Percentiles rank a stretch among this genome's conserved stretches.
Evolutionary conservation across 1,140 invertebrate genomes (phyloP).

Genomic region (Pinna nobilis): DNA sequence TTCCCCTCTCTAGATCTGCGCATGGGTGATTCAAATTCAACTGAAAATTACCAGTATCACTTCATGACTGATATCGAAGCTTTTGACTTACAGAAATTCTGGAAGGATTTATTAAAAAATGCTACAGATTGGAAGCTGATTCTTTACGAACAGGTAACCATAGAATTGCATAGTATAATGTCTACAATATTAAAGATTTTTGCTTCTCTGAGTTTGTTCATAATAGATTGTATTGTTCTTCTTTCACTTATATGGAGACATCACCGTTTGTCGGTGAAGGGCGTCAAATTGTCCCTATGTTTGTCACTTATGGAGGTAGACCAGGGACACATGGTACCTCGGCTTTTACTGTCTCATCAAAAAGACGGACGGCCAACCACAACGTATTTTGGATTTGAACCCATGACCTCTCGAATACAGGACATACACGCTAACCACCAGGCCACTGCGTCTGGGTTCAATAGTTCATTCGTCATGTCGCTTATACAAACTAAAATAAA

Average conservation of each 20-base stretch:
- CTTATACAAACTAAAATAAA: no score
- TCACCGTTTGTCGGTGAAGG: no score
- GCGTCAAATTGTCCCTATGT: no score
- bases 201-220: not conserved
- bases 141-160: conserved; percentile 58
- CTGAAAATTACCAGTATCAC: not conserved
- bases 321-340: no score
- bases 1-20: not conserved
- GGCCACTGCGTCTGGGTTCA: no score
- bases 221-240: not conserved
- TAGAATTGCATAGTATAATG: not conserved
- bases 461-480: no score
- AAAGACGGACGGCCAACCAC: no score
- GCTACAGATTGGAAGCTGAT: conserved; percentile 53
- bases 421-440: no score
- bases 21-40: not conserved
- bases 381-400: no score
- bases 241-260: no score
- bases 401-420: no score
- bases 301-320: not conserved
- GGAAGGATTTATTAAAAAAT: conserved; percentile 50
- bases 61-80: not conserved
- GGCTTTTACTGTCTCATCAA: no score
- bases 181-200: not conserved
- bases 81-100: conserved; percentile 45